Evolutionary conservation across 2,797 vertebrate genomes (phyloP), one percentile per base, ranked within the genome.

Genomic region (Tinamus major): DNA sequence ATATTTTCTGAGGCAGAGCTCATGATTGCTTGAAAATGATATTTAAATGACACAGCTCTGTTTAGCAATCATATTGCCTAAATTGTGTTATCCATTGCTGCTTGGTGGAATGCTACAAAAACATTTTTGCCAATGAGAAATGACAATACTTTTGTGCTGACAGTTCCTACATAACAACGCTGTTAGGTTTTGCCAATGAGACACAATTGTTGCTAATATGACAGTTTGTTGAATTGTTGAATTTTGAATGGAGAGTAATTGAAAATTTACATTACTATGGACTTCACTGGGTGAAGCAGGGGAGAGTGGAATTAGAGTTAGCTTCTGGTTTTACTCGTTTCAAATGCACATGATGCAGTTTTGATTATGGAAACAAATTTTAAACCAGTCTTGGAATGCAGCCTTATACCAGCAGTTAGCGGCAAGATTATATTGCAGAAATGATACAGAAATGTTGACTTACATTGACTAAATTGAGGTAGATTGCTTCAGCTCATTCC

Each of bases 171-270:
- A 83, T 96, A 96, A 94, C 96, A 96, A 91, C 79, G 92, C 76
- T 65, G 85, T 89, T 96, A 84, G 58, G 80, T 70, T 94, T 90
- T 96, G 75, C 90, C 94, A 96, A 74, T 2, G 7, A 94, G 71
- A 85, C 92, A 86, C 89, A 85, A 89, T 91, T 91, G 94, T 93
- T 94, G 80, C 74, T 96, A 96, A 96, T 95, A 92, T 85, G 90
- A 88, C 90, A 84, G 91, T 94, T 95, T 92, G 93, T 96, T 90
- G 87, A 92, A 94, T 92, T 94, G 88, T 80, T 93, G 94, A 90
- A 94, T 96, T 95, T 92, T 94, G 94, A 95, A 91, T 94, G 85
- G 83, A 72, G 84, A 91, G 69, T 95, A 95, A 97, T 94, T 91
- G 94, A 91, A 94, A 96, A 91, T 91, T 79, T 89, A 74, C 86